Evolutionary conservation across 35 echinoderm and acorn worm genomes (phyloP).

Genomic region (Heliocidaris tuberculata): DNA sequence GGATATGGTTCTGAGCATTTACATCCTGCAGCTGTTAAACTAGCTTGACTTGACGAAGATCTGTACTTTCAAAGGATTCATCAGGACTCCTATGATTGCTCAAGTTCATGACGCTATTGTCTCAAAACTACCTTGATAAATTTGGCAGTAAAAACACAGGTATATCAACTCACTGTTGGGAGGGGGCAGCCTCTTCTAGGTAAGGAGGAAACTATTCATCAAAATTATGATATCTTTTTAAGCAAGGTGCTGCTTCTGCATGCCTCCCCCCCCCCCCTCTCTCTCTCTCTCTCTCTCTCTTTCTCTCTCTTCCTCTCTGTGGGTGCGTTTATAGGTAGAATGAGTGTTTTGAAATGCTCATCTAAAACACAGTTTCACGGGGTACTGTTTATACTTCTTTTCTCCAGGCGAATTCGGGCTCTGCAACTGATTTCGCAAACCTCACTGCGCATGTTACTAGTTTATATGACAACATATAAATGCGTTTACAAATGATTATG

Average conservation of each 20-base stretch:
- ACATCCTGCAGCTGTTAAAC: not conserved
- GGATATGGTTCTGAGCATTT: not conserved
- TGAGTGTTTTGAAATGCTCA: too few relatives aligned
- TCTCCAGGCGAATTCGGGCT: too few relatives aligned
- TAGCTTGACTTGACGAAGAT: not conserved
- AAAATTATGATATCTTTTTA: not conserved
- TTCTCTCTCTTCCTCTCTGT: too few relatives aligned
- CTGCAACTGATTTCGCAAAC: too few relatives aligned
- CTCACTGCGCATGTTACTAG: too few relatives aligned
- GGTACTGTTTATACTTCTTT: too few relatives aligned
- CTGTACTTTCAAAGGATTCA: not conserved
- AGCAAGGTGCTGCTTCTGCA: not conserved
- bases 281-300: too few relatives aligned
- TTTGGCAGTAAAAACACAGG: not conserved
- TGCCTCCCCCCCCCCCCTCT: not conserved
- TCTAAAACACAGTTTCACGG: too few relatives aligned
- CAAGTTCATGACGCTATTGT: not conserved
- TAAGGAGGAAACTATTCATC: not conserved
- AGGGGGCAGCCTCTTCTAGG: not conserved
- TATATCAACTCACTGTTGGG: not conserved
- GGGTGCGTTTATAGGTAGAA: too few relatives aligned
- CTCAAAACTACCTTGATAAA: not conserved
- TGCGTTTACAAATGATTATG: too few relatives aligned
- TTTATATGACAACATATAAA: too few relatives aligned
- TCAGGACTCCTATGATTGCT: not conserved